phyloP scores from a whole-genome alignment of 2,113 vertebrate genomes.

The Brachypteracias leptosomus region DNA sequence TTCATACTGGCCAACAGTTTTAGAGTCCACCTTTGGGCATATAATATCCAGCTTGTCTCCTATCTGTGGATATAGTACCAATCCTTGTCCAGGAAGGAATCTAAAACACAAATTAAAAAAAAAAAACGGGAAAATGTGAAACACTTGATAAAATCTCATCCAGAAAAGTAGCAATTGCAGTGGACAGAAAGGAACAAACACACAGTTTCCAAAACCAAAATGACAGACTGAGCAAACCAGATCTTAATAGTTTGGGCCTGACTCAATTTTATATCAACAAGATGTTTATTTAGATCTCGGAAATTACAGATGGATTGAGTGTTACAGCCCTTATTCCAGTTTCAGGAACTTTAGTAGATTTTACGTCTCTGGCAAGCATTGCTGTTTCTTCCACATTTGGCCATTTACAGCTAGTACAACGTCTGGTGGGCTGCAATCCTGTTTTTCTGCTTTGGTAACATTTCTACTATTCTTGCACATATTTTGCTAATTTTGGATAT shows the following conservation, averaged over 20 bases:
- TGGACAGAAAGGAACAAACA: background rate
- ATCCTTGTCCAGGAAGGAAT: constrained; percentile 94
- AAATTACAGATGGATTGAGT: background rate
- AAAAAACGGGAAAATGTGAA: background rate
- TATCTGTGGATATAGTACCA: constrained; percentile 98
- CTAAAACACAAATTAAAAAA: constrained; percentile 64
- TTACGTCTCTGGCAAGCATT: background rate
- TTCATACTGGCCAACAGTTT: constrained; percentile 88
- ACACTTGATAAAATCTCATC: background rate
- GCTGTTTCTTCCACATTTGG: background rate
- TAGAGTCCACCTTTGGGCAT: constrained; percentile 95
- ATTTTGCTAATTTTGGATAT: background rate
- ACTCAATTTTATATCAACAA: background rate
- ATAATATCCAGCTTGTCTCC: constrained; percentile 99
- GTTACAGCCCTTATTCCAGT: background rate
- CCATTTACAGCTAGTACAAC: background rate
- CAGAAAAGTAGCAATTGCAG: background rate
- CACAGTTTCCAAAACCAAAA: constrained; percentile 16
- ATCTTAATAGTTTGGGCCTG: background rate
- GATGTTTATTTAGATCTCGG: background rate
- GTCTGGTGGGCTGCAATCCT: background rate
- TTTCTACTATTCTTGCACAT: background rate
- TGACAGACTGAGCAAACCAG: background rate
- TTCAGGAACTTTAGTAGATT: background rate
- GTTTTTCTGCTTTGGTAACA: background rate